Evolutionary conservation across 2,888 invertebrate genomes (phyloP).

Genomic region (Rhagonycha lutea): DNA sequence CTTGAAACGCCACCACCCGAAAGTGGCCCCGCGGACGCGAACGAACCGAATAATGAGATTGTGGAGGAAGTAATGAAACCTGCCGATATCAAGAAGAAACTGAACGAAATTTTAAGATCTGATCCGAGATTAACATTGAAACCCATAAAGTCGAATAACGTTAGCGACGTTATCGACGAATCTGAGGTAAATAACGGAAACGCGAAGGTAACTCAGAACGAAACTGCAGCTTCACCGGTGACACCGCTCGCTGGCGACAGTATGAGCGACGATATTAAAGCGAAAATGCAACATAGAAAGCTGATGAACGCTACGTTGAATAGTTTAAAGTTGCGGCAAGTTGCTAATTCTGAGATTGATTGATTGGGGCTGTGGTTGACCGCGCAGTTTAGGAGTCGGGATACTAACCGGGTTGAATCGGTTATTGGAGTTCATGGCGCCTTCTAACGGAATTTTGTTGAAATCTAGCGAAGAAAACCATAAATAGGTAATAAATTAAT

Average conservation of each 20-base stretch:
- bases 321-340: conserved; percentile 39
- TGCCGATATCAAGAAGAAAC: conserved; percentile 29
- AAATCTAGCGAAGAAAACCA: too few species aligned
- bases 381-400: neutral
- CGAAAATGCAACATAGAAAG: conserved; percentile 25
- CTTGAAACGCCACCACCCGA: neutral
- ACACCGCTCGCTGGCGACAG: neutral
- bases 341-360: conserved; percentile 27
- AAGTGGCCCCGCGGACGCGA: neutral
- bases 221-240: neutral
- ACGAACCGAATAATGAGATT: neutral
- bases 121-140: conserved; percentile 15
- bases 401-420: neutral
- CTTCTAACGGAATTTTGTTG: too few species aligned
- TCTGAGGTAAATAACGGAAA: neutral
- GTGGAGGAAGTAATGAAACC: conserved; percentile 24
- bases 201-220: neutral
- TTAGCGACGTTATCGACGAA: conserved; percentile 8
- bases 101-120: conserved; percentile 29
- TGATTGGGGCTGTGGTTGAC: neutral
- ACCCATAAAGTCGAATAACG: conserved; percentile 13
- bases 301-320: conserved; percentile 42
- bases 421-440: too few species aligned
- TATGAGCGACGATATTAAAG: conserved; percentile 6
- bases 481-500: too few species aligned